Conservation (phyloP, 2,888 invertebrate species). For the Ceriagrion tenellum region DNA sequence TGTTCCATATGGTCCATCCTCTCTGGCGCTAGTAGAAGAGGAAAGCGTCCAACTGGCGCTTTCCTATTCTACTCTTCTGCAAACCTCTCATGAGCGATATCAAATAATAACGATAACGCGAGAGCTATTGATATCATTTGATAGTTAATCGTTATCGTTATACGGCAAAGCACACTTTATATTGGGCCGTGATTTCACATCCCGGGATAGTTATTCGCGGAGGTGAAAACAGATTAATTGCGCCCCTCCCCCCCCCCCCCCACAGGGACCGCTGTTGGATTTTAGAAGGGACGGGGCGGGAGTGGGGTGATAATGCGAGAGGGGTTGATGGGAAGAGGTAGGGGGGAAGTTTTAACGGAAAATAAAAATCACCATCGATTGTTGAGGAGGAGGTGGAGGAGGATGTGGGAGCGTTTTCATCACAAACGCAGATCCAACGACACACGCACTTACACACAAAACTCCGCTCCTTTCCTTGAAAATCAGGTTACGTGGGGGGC, state of each 20-base stretch:
- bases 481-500: slow-evolving; percentile 58
- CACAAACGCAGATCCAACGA: not conserved
- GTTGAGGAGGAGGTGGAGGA: not conserved
- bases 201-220: too few species aligned
- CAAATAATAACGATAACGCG: too few species aligned
- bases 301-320: not conserved
- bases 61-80: too few species aligned
- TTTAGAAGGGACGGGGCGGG: not conserved
- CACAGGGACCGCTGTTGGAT: not conserved
- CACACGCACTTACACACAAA: too few species aligned
- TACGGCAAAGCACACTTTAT: too few species aligned
- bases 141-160: too few species aligned
- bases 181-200: too few species aligned
- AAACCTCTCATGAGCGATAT: too few species aligned
- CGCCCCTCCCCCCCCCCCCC: not conserved
- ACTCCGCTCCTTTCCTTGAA: not conserved
- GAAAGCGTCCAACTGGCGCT: too few species aligned
- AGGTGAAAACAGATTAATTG: not conserved
- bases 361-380: not conserved
- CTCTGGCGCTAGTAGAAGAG: too few species aligned
- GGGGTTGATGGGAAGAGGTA: not conserved
- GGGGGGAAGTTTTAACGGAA: not conserved
- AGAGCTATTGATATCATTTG: too few species aligned
- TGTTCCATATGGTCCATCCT: too few species aligned
- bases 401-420: not conserved